Conservation (phyloP, 1,140 invertebrate genomes). For the Caenorhabditis tropicalis region DNA sequence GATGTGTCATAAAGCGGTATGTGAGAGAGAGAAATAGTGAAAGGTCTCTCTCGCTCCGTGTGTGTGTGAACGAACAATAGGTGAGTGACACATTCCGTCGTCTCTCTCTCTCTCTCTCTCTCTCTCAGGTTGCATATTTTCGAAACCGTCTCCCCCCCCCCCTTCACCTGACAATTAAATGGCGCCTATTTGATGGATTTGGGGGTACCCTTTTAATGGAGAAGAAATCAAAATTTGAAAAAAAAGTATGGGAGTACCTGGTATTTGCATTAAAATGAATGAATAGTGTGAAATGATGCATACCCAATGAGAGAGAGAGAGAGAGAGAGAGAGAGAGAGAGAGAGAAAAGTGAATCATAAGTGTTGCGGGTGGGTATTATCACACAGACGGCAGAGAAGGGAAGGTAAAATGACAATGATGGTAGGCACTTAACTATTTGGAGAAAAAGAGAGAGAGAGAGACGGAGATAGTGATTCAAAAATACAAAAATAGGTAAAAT, state of each 20-base stretch:
- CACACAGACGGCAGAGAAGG: neutral
- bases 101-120: conserved; percentile 16
- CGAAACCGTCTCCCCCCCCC: conserved; percentile 9
- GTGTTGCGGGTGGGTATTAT: neutral
- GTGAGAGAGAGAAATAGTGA: neutral
- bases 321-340: conserved; percentile 4
- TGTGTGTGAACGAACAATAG: neutral
- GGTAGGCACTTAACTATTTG: no score
- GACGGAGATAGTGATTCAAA: neutral
- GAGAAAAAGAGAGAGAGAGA: neutral
- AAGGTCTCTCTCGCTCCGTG: neutral
- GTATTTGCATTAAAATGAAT: conserved; percentile 19
- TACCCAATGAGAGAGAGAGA: conserved; percentile 2
- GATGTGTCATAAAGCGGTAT: neutral
- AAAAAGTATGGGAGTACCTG: neutral
- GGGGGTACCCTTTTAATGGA: no score
- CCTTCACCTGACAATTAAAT: neutral
- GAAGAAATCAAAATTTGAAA: neutral
- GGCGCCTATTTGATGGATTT: neutral
- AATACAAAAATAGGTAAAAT: no score
- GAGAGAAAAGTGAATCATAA: neutral
- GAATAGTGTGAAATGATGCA: conserved; percentile 32
- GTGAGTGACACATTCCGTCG: conserved; percentile 2
- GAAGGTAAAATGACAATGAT: neutral
- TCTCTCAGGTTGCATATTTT: conserved; percentile 32